phyloP scores from a whole-genome alignment of 2,888 invertebrate genomes.

The Lamellibrachia columna region DNA sequence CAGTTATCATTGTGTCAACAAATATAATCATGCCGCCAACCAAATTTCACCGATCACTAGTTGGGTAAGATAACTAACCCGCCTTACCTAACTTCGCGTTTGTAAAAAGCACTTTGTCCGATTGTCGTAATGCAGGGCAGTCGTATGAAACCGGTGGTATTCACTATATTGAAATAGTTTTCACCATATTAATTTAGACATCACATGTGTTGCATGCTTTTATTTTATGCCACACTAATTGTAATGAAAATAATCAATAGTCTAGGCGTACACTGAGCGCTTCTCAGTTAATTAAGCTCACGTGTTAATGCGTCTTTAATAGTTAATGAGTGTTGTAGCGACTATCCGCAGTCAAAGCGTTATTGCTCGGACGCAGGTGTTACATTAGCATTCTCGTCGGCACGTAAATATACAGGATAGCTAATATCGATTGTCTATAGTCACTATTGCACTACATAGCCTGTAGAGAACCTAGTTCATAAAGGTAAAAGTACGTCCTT shows the following conservation, averaged over 20 bases:
- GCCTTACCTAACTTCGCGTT: too few species aligned
- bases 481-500: too few species aligned
- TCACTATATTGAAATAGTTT: too few species aligned
- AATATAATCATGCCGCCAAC: too few species aligned
- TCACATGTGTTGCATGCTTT: too few species aligned
- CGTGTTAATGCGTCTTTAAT: background rate
- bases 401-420: background rate
- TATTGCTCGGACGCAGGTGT: background rate
- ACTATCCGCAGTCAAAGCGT: background rate
- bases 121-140: background rate
- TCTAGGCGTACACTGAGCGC: background rate
- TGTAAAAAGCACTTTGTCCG: background rate
- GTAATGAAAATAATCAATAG: background rate
- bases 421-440: background rate
- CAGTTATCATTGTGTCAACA: too few species aligned
- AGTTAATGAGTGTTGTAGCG: background rate
- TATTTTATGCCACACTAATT: background rate
- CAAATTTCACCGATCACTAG: too few species aligned
- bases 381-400: background rate
- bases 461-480: too few species aligned
- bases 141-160: too few species aligned
- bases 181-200: too few species aligned
- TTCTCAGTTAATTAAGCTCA: background rate
- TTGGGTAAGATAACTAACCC: too few species aligned
- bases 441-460: background rate